Conservation (phyloP, 2,797 vertebrate species). For the Delichon dasypus region DNA sequence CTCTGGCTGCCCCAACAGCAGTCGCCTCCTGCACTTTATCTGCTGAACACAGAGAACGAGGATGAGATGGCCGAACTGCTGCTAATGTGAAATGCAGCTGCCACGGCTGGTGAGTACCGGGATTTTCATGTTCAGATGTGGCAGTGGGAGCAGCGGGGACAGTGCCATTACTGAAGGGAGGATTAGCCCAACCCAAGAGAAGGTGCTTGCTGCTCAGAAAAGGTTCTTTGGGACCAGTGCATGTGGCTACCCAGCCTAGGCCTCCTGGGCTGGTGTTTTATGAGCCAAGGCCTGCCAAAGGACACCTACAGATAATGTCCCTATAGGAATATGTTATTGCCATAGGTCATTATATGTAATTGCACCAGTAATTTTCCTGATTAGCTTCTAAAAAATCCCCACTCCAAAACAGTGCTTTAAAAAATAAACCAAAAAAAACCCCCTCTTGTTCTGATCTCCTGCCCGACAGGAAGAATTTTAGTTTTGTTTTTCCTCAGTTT, state of each 20-base stretch:
- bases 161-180: not conserved
- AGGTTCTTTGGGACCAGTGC: not conserved
- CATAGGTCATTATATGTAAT: not conserved
- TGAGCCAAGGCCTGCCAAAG: not conserved
- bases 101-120: not conserved
- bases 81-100: not conserved
- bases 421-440: not conserved
- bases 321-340: not conserved
- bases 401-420: not conserved
- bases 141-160: not conserved
- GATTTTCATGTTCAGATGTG: not conserved
- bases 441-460: not conserved
- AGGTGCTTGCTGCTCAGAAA: not conserved
- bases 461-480: not conserved
- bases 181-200: not conserved
- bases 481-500: constrained; percentile 11
- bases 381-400: not conserved
- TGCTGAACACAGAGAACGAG: not conserved
- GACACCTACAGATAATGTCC: not conserved
- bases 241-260: not conserved
- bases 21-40: not conserved
- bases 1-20: not conserved
- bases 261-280: not conserved
- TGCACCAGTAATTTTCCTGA: not conserved
- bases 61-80: not conserved